Evolutionary conservation across 2,888 invertebrate genomes (phyloP).

Genomic region (Melinopterus prodromus): DNA sequence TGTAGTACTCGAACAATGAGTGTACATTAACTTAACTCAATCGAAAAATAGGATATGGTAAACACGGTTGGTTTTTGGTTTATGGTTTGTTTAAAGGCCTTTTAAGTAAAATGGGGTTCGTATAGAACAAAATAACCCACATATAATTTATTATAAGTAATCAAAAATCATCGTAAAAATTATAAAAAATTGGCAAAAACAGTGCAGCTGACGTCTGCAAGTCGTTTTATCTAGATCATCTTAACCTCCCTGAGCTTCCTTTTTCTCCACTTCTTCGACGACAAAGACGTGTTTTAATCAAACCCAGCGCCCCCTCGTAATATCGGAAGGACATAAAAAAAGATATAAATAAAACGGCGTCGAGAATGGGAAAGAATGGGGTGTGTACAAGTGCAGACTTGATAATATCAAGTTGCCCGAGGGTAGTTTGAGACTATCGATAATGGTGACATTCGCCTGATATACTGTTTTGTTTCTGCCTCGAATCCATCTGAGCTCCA

Average conservation of each 20-base stretch:
- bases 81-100: too few relatives aligned
- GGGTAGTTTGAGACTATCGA: conserved; percentile 51
- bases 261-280: not conserved
- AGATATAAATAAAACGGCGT: not conserved
- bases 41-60: too few relatives aligned
- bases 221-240: not conserved
- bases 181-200: not conserved
- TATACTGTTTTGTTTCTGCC: conserved; percentile 48
- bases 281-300: not conserved
- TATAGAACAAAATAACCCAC: too few relatives aligned
- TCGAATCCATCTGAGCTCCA: not conserved
- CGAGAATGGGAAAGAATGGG: conserved; percentile 42
- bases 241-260: not conserved
- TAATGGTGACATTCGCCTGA: conserved; percentile 55
- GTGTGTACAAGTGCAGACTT: conserved; percentile 53
- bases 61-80: too few relatives aligned
- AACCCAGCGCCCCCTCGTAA: not conserved
- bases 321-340: not conserved
- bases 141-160: too few relatives aligned
- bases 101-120: too few relatives aligned
- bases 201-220: not conserved
- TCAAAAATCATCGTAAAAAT: too few relatives aligned
- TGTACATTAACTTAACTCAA: too few relatives aligned
- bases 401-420: conserved; percentile 53
- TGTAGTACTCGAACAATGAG: too few relatives aligned